phyloP scores from a whole-genome alignment of 2,113 vertebrate species.

The Cyphomyrus plagiostoma region DNA sequence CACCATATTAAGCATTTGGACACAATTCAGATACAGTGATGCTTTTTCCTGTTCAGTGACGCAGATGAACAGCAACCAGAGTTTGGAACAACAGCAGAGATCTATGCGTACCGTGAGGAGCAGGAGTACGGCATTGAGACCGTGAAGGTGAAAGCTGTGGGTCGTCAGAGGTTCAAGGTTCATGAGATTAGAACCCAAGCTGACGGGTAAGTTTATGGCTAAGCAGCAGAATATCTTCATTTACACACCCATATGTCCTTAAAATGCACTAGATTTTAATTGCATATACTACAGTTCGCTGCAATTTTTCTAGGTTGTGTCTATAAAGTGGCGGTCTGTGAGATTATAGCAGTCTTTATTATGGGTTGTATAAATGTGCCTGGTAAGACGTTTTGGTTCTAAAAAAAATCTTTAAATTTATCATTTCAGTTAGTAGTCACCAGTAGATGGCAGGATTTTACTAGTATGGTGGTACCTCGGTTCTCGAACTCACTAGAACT shows the following conservation, averaged over 20 bases:
- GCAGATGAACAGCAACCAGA: slow-evolving; percentile 70
- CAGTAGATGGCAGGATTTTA: not conserved
- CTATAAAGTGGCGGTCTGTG: not conserved
- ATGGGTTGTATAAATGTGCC: not conserved
- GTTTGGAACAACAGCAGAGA: slow-evolving; percentile 95
- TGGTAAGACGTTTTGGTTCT: not conserved
- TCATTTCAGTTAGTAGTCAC: not conserved
- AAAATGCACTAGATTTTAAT: not conserved
- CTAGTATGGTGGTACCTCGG: not conserved
- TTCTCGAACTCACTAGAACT: too few species aligned
- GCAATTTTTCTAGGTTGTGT: not conserved
- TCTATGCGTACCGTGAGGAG: slow-evolving; percentile 92
- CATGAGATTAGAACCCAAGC: slow-evolving; percentile 91
- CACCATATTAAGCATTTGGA: not conserved
- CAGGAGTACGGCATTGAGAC: slow-evolving; percentile 93
- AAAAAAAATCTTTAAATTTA: not conserved
- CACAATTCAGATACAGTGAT: not conserved
- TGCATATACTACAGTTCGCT: not conserved
- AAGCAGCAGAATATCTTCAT: not conserved
- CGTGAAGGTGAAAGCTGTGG: slow-evolving; percentile 94
- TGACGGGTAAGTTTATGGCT: slow-evolving; percentile 74
- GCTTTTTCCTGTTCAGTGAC: slow-evolving; percentile 54
- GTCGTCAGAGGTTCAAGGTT: slow-evolving; percentile 92
- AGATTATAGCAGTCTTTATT: not conserved
- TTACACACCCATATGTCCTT: not conserved